Conservation (phyloP, 2,113 vertebrate genomes). For the Anoplopoma fimbria region DNA sequence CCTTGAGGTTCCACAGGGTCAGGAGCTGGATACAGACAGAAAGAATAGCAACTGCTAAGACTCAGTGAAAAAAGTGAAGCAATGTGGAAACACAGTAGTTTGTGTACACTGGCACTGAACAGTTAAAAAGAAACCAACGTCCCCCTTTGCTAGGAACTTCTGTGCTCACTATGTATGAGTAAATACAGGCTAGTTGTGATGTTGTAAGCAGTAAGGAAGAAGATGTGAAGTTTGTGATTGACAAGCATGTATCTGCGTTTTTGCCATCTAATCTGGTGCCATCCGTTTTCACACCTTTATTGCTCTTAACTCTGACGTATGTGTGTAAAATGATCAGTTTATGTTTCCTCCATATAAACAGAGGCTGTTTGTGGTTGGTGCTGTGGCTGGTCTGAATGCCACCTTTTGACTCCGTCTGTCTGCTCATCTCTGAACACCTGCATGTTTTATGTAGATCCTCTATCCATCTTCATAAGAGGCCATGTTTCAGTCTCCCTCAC, state of each 20-base stretch:
- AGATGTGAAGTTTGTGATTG: not conserved
- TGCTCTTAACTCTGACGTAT: not conserved
- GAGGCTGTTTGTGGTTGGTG: not conserved
- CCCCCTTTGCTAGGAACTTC: constrained; percentile 20
- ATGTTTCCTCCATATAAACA: not conserved
- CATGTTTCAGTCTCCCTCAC: constrained; percentile 12
- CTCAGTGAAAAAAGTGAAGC: constrained; percentile 20
- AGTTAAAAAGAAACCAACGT: constrained; percentile 30
- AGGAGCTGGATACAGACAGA: not conserved
- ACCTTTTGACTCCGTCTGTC: not conserved
- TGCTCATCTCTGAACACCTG: constrained; percentile 30
- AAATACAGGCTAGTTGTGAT: not conserved
- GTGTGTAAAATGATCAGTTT: not conserved
- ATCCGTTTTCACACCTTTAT: not conserved
- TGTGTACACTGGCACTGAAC: not conserved
- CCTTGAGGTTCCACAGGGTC: not conserved
- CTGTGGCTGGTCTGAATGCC: constrained; percentile 4
- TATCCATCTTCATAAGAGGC: constrained; percentile 28
- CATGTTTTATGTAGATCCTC: not conserved
- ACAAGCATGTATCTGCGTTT: not conserved
- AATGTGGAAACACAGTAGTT: constrained; percentile 16
- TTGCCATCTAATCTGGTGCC: not conserved
- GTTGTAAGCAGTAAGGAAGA: fast-evolving
- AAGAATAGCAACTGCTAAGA: constrained; percentile 1
- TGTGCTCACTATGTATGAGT: constrained; percentile 22